Evolutionary conservation across 2,888 invertebrate genomes (phyloP), one percentile per base, ranked within the genome.

Genomic region (Labia minor): DNA sequence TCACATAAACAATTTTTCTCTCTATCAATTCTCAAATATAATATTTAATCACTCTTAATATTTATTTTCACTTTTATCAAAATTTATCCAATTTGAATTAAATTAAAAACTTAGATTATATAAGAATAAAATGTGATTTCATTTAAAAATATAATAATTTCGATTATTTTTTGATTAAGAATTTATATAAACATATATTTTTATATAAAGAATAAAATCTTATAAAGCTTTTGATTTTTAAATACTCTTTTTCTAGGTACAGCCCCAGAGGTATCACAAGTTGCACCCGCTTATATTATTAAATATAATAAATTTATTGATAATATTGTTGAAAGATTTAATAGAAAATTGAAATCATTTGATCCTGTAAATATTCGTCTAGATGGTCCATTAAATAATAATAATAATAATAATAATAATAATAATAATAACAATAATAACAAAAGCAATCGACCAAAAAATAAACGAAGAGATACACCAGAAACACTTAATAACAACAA

Each of bases 301-400:
- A 90, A 90, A 74, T 92, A 92, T 80, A 92, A 92, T 78, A 84
- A 87, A 71, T 92, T 91, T 77, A 88, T 91, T 67, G 92, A 92
- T 78, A 89, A 86, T 72, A 89, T 92, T 71, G 81, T 92, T 70
- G 85, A 85, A 67, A 84, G 90, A 72, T 90, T 92, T 79, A 92
- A 92, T 78, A 86, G 86, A 72, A 89, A 92, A 68, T 79, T 92
- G 70, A 83, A 85, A 70, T 89, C 88, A 65, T 92, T 91, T 77
- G 92, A 92, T 75, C 92, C 92, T 0, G 92, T 92, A 67, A 87
- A 88, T 71, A 92, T 92, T 0, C 86, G 86, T 74, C 77, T 89
- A 33, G 49, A 49, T 49, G 49, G 49, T 8, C 82, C 85, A 70
- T 76, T 76, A 63, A 81, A 82, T 0, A 82, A 81, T 11, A 8